Percentiles rank a stretch among this genome's conserved stretches.
Evolutionary conservation across 2,113 vertebrate genomes (phyloP).

Genomic region (Marmota flaviventris): DNA sequence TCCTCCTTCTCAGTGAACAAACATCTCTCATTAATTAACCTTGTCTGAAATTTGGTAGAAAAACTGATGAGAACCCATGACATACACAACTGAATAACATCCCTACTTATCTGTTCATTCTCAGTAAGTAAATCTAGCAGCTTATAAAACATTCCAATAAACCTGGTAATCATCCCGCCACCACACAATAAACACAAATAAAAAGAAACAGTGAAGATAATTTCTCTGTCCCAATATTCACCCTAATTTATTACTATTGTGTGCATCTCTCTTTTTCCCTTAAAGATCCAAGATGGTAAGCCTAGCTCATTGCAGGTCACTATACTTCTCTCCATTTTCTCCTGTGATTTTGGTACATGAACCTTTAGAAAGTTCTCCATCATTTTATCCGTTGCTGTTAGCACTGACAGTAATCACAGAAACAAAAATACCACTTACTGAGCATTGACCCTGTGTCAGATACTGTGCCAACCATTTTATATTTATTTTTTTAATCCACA

Average conservation of each 20-base stretch:
- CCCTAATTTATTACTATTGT: slow-evolving; percentile 62
- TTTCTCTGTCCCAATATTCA: slow-evolving; percentile 67
- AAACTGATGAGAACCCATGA: slow-evolving; percentile 46
- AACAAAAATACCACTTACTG: neutral
- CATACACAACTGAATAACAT: slow-evolving; percentile 62
- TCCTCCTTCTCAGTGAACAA: neutral
- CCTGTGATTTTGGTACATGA: neutral
- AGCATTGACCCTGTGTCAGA: neutral
- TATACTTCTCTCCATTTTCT: neutral
- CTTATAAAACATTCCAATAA: slow-evolving; percentile 80
- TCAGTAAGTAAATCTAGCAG: slow-evolving; percentile 78
- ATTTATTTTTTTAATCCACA: neutral
- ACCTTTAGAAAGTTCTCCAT: neutral
- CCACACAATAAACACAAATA: slow-evolving; percentile 78
- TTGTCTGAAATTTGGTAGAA: slow-evolving; percentile 66
- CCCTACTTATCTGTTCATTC: slow-evolving; percentile 71
- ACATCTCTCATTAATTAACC: slow-evolving; percentile 56
- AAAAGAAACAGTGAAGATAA: slow-evolving; percentile 65
- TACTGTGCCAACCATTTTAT: neutral
- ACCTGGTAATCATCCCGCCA: slow-evolving; percentile 73
- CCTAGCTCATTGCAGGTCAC: neutral
- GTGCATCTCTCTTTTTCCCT: neutral
- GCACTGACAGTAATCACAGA: neutral
- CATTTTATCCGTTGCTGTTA: neutral
- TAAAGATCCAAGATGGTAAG: slow-evolving; percentile 67